Conservation (phyloP, 2,797 vertebrate genomes). For the Nannoperca australis region DNA sequence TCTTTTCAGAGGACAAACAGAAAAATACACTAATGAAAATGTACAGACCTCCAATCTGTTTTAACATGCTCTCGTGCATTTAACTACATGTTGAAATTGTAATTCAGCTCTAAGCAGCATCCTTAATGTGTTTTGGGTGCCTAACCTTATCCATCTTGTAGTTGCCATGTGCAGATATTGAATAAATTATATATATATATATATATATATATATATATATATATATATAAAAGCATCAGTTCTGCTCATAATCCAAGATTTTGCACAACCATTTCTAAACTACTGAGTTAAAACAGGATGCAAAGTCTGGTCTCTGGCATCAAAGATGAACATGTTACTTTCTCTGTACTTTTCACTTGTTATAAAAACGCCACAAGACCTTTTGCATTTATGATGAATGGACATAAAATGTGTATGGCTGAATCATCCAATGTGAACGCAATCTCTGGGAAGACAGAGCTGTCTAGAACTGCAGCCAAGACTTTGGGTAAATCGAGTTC, state of each 20-base stretch:
- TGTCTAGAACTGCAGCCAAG: constrained; percentile 13
- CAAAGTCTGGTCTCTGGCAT: constrained; percentile 1
- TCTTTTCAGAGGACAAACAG: constrained; percentile 13
- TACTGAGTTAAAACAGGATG: background rate
- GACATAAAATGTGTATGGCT: background rate
- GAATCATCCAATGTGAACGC: constrained; percentile 26
- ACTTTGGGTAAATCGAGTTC: constrained; percentile 23
- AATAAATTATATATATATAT: too few relatives aligned
- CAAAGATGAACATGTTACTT: background rate
- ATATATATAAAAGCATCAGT: too few relatives aligned
- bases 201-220: too few relatives aligned
- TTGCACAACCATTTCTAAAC: background rate
- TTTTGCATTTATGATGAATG: background rate
- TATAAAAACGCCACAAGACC: background rate
- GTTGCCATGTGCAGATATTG: background rate
- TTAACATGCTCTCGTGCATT: background rate
- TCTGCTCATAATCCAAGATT: background rate
- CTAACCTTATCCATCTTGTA: background rate
- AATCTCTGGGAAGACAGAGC: background rate
- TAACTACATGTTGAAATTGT: background rate
- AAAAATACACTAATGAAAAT: background rate
- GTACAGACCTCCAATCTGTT: background rate
- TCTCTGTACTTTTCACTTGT: background rate
- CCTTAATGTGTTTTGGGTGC: background rate
- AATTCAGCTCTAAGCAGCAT: background rate